Evolutionary conservation across 2,113 vertebrate species (phyloP).

Genomic region (Propithecus coquereli): DNA sequence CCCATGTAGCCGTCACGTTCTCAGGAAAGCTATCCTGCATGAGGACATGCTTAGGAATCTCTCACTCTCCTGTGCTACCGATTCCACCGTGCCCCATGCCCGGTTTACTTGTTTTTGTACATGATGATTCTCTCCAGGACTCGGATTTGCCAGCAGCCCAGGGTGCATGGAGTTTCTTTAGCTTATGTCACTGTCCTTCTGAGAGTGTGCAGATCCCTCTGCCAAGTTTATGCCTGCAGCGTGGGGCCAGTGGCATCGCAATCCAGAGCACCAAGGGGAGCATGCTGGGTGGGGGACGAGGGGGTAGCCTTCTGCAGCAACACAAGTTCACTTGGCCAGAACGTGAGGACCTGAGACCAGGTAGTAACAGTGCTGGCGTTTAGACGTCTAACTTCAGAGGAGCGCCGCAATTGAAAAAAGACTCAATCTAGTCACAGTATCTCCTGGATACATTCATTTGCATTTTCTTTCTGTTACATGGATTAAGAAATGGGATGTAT

Average conservation of each 20-base stretch:
- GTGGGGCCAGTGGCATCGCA: no score
- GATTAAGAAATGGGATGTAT: neutral
- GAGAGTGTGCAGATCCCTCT: neutral
- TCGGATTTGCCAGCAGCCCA: neutral
- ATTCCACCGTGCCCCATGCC: accelerated
- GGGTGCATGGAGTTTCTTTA: neutral
- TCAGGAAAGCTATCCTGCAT: neutral
- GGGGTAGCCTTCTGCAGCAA: neutral
- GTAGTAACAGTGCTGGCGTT: neutral
- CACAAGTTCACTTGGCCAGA: neutral
- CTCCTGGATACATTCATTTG: neutral
- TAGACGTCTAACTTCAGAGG: neutral
- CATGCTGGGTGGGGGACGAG: neutral
- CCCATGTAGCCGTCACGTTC: neutral
- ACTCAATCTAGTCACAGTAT: neutral
- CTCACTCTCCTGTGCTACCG: neutral
- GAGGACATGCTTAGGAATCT: neutral
- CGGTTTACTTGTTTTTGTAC: neutral
- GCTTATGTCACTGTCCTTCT: neutral
- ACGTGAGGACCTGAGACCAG: neutral
- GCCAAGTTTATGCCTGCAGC: neutral
- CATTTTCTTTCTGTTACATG: neutral
- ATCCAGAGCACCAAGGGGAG: neutral
- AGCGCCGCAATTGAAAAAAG: neutral
- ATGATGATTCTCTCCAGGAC: neutral